Conservation (phyloP, 1,140 invertebrate species). For the Amphibalanus amphitrite region DNA sequence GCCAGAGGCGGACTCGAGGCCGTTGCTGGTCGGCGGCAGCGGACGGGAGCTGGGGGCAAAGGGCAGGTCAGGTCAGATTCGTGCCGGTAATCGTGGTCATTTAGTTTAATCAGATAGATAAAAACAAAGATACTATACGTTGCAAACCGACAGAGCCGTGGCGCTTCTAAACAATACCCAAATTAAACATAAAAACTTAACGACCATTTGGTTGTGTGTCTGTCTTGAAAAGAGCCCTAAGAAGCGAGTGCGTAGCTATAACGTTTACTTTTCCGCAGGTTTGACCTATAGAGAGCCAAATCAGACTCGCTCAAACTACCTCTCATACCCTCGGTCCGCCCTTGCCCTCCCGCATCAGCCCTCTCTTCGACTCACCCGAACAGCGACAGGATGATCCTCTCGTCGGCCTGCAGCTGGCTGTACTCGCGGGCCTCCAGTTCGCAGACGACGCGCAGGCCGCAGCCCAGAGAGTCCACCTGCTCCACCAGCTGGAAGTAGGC, state of each 20-base stretch:
- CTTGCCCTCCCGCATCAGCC: too few relatives aligned
- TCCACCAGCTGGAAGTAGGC: slow-evolving; percentile 14
- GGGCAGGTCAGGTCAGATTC: background rate
- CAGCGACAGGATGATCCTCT: slow-evolving; percentile 21
- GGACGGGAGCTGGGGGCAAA: background rate
- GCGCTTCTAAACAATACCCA: too few relatives aligned
- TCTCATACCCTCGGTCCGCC: background rate
- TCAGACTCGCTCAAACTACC: background rate
- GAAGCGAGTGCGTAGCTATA: background rate
- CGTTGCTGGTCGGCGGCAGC: background rate
- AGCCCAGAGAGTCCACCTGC: slow-evolving; percentile 19
- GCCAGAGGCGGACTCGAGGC: too few relatives aligned
- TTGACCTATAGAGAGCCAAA: background rate
- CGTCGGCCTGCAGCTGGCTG: slow-evolving; percentile 16
- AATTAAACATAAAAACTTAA: too few relatives aligned
- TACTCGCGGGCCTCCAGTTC: slow-evolving; percentile 19
- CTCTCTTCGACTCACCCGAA: slow-evolving; percentile 17
- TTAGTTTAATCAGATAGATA: background rate
- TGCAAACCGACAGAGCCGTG: too few relatives aligned
- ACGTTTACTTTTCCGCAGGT: background rate
- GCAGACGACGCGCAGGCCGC: slow-evolving; percentile 22
- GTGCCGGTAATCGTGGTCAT: background rate
- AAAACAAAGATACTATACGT: too few relatives aligned
- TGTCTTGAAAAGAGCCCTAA: too few relatives aligned
- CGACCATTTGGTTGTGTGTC: too few relatives aligned